phyloP scores from a whole-genome alignment of 2,888 invertebrate genomes.

The Rhorus exstirpatorius region DNA sequence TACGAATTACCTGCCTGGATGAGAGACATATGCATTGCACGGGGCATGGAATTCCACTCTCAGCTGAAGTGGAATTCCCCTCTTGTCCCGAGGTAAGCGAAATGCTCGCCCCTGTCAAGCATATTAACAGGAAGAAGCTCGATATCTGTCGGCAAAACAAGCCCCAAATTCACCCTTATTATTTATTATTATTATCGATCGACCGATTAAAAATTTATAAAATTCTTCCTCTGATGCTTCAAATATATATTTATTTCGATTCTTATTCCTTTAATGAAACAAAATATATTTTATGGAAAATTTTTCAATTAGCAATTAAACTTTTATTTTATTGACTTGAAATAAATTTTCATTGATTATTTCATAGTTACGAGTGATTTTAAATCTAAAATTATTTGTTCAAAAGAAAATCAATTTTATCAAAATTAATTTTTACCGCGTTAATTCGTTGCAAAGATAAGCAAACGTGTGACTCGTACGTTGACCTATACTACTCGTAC shows the following conservation, averaged over 20 bases:
- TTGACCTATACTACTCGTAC: conserved; percentile 38
- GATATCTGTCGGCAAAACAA: conserved; percentile 57
- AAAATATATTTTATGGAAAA: too few species aligned
- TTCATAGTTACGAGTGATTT: too few species aligned
- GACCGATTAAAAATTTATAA: background rate
- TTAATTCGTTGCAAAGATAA: conserved; percentile 31
- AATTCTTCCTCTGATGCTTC: too few species aligned
- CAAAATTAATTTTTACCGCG: background rate
- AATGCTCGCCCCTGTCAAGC: conserved; percentile 78
- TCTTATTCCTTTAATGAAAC: too few species aligned
- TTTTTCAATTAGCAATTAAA: too few species aligned
- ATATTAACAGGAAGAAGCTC: conserved; percentile 76
- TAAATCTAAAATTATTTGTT: too few species aligned
- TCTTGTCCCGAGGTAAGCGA: conserved; percentile 77
- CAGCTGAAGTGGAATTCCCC: conserved; percentile 75
- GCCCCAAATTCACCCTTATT: background rate
- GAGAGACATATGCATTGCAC: conserved; percentile 95
- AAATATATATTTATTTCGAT: too few species aligned
- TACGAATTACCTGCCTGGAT: conserved; percentile 91
- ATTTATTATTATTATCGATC: background rate
- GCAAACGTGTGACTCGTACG: conserved; percentile 55
- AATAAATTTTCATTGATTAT: too few species aligned
- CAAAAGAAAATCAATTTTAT: too few species aligned
- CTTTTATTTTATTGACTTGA: too few species aligned
- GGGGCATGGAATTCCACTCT: conserved; percentile 89